Evolutionary conservation across 2,888 invertebrate genomes (phyloP), one percentile per base, ranked within the genome.

Genomic region (Allolobophora icterica): DNA sequence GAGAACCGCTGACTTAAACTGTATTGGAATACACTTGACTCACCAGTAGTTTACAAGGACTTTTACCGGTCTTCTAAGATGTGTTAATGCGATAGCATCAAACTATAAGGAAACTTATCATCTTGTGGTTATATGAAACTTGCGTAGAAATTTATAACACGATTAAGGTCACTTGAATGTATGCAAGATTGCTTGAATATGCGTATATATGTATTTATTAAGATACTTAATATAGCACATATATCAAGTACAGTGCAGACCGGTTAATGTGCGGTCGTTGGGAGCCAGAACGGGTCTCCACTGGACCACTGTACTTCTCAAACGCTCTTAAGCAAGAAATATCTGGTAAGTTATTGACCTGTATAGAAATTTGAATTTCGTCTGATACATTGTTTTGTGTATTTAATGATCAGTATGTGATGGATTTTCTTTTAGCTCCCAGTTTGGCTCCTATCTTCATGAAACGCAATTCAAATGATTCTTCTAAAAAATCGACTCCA

Each of bases 361-460:
- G 13, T 71, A n/a, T 71, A 8, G 30, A 71, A 11, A n/a, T 71
- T n/a, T 71, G 71, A n/a, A n/a, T 71, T 24, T 71, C 71, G 17
- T 71, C n/a, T 71, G 71, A 71, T 71, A 71, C 3, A 71, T 52
- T 24, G 52, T 52, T 52, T 52, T 5, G 52, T n/a, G 71, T 71
- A n/a, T 71, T 8, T 71, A 71, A 71, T 5, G 30, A n/a, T n/a
- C n/a, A 71, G 71, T 30, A 71, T 71, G 71, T 71, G 71, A 71
- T 71, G 30, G 30, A 71, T n/a, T 71, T n/a, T 91, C 33, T 91
- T 35, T 34, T 42, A 89, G 91, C 90, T 83, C 45, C 84, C 24
- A 90, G 90, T 34, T 30, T 92, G 84, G 92, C 92, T 21, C 91
- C 92, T 21, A 91, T 92, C 34, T 92, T 92, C 89, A 33, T 52